A percentile compares a stretch with the other conserved stretches of the same genome.
Evolutionary conservation across 1,140 invertebrate genomes (phyloP).

Genomic region (Hyles euphorbiae): DNA sequence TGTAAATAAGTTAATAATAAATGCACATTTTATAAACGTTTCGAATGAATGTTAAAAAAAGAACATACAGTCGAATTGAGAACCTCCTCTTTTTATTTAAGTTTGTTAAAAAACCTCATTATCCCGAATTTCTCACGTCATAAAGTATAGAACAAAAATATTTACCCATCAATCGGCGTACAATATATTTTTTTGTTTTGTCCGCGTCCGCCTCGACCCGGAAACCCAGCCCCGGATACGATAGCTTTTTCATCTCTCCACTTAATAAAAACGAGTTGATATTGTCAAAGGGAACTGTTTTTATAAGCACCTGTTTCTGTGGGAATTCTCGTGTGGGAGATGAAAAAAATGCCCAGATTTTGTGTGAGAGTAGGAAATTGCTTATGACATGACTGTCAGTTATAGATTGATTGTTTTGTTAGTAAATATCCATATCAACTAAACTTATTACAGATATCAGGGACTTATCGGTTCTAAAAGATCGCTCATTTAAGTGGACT

Average conservation of each 20-base stretch:
- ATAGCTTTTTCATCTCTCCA: slow-evolving; percentile 34
- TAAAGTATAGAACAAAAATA: slow-evolving; percentile 36
- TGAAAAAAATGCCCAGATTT: slow-evolving; percentile 38
- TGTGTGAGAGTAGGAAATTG: background rate
- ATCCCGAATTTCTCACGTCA: slow-evolving; percentile 22
- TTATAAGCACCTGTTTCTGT: slow-evolving; percentile 62
- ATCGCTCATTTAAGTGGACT: no score
- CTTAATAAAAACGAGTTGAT: slow-evolving; percentile 56
- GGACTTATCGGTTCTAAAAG: no score
- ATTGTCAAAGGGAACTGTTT: slow-evolving; percentile 42
- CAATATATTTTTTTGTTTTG: slow-evolving; percentile 35
- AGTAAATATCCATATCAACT: no score
- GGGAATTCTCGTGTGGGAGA: slow-evolving; percentile 37
- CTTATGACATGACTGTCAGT: no score
- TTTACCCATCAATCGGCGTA: slow-evolving; percentile 44
- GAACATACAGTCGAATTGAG: no score
- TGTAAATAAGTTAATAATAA: no score
- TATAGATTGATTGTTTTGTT: no score
- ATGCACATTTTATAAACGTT: no score
- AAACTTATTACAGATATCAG: no score
- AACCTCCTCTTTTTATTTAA: no score
- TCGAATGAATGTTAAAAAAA: no score
- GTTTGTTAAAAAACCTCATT: no score
- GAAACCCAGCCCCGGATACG: slow-evolving; percentile 55
- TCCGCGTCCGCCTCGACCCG: slow-evolving; percentile 37